Evolutionary conservation across 2,888 invertebrate species (phyloP).

Genomic region (Amblyjoppa fuscipennis): DNA sequence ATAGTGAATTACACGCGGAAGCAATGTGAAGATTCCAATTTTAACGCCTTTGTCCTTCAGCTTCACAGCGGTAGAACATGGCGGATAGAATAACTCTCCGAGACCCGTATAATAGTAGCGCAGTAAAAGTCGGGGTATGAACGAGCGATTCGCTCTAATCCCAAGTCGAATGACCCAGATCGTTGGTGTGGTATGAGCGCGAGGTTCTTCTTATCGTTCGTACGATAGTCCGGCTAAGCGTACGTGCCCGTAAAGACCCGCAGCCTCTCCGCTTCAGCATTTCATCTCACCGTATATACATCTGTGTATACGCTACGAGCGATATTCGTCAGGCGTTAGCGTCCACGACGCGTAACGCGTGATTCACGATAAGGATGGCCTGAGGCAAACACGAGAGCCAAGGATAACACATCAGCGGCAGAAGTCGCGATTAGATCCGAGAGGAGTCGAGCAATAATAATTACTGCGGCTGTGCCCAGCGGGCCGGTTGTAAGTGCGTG

Average conservation of each 20-base stretch:
- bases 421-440: constrained; percentile 60
- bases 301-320: neutral
- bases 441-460: constrained; percentile 64
- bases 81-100: neutral
- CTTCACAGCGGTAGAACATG: neutral
- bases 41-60: neutral
- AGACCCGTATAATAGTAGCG: constrained; percentile 17
- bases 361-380: constrained; percentile 70
- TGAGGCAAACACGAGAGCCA: constrained; percentile 34
- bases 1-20: neutral
- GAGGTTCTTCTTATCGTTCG: constrained; percentile 57
- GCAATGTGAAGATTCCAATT: neutral
- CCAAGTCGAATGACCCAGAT: constrained; percentile 75
- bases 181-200: constrained; percentile 43
- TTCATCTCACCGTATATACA: constrained; percentile 17
- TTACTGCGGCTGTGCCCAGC: constrained; percentile 49
- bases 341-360: constrained; percentile 66
- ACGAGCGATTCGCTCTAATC: constrained; percentile 66
- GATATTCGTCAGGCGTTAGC: constrained; percentile 62
- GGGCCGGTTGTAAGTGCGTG: constrained; percentile 59
- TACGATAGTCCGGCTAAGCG: constrained; percentile 50
- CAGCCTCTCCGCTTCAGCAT: constrained; percentile 47
- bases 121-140: constrained; percentile 44
- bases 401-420: constrained; percentile 34
- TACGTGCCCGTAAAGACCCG: constrained; percentile 13